Evolutionary conservation across 2,797 vertebrate species (phyloP), one percentile per base, ranked within the genome.

Genomic region (Spinus pinus): DNA sequence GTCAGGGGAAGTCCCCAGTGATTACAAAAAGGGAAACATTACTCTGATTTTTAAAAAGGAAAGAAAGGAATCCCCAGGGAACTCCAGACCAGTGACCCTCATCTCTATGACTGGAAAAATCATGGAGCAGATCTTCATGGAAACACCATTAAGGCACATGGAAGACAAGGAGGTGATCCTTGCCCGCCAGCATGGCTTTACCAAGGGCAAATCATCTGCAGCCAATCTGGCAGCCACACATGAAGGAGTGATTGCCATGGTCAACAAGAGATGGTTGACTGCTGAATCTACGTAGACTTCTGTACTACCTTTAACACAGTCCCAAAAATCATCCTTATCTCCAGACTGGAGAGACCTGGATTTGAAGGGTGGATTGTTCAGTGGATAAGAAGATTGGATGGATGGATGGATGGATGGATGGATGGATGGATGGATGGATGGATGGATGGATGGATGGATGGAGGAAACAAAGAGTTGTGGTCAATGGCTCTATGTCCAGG

Each of bases 191-290:
- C 27, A 18, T 18, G 17, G 5, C 4, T 69, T 49, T 50, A 33
- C 14, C 24, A 69, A 50, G 20, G 6, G 5, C 37, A 56, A 56
- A 49, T 62, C 13, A 30, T 4, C 3, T 35, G 19, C 0, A 0
- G 27, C 6, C 13, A 24, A 9, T n/a, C 42, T 69, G 11, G 16
- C 33, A 24, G 16, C 14, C 9, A n/a, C 35, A 31, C 16, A 3
- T n/a, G 62, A n/a, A 14, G 6, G 22, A 54, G 16, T 17, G 42
- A n/a, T 24, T 69, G 19, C 23, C 21, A 44, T 8, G 15, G 6
- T n/a, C 31, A 44, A 4, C 10, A 44, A n/a, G 6, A 81, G 8
- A 41, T 31, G 23, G 37, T 9, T 14, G 27, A n/a, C 12, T 61
- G 27, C 7, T 22, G 5, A 31, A 37, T n/a, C 31, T 50, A 25